A percentile compares a stretch with the other conserved stretches of the same genome.
Evolutionary conservation across 2,797 vertebrate genomes (phyloP).

Genomic region (Lagocephalus sceleratus): DNA sequence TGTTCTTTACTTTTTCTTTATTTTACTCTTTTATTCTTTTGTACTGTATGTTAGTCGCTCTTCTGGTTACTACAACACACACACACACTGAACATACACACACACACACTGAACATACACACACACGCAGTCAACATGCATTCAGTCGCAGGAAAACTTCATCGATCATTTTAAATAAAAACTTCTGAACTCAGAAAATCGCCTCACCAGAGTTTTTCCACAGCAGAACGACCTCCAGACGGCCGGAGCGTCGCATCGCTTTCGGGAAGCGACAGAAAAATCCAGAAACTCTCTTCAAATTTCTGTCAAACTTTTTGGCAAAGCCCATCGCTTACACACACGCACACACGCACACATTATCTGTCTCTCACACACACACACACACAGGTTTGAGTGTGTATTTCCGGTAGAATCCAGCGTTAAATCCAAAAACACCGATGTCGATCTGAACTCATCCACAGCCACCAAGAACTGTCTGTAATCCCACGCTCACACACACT

Average conservation of each 20-base stretch:
- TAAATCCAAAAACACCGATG: constrained; percentile 9
- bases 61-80: constrained; percentile 10
- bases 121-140: background rate
- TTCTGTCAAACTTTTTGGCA: constrained; percentile 55
- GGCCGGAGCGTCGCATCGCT: constrained; percentile 57
- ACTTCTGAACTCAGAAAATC: too few relatives aligned
- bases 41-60: background rate
- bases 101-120: constrained; percentile 6
- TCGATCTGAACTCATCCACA: constrained; percentile 5
- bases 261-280: constrained; percentile 69
- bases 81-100: constrained; percentile 20
- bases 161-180: background rate
- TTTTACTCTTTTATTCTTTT: background rate
- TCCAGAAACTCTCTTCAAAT: constrained; percentile 61
- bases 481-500: constrained; percentile 20
- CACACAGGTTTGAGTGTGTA: background rate
- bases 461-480: constrained; percentile 21
- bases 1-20: constrained; percentile 19
- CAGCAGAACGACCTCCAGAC: constrained; percentile 66
- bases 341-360: constrained; percentile 4
- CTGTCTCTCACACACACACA: background rate
- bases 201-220: constrained; percentile 73
- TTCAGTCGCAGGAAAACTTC: too few relatives aligned
- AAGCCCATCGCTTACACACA: constrained; percentile 62
- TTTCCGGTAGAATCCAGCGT: constrained; percentile 4